Evolutionary conservation across 2,113 vertebrate genomes (phyloP).

Genomic region (Actenoides lindsayi): DNA sequence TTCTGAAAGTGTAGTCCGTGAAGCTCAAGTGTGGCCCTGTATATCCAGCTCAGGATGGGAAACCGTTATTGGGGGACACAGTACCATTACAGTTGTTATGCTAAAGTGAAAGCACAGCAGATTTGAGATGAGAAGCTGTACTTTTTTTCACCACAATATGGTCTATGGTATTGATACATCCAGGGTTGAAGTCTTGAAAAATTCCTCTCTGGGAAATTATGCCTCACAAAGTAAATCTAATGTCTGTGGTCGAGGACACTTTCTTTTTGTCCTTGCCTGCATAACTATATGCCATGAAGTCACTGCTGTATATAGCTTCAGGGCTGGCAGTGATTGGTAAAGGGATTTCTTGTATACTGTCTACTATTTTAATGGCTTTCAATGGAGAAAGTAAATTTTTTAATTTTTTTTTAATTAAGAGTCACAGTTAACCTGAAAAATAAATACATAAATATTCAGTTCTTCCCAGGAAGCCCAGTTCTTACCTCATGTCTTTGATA

Average conservation of each 20-base stretch:
- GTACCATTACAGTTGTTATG: neutral
- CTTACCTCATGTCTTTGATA: neutral
- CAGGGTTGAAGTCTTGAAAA: neutral
- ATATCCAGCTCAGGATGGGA: neutral
- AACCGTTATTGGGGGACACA: fast-evolving
- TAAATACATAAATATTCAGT: neutral
- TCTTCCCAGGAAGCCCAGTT: neutral
- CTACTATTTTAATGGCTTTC: neutral
- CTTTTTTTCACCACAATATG: neutral
- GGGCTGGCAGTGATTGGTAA: neutral
- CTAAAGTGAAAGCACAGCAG: neutral
- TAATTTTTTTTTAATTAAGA: neutral
- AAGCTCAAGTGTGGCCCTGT: neutral
- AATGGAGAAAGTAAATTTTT: neutral
- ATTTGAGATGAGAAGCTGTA: neutral
- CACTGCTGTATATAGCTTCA: neutral
- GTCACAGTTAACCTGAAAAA: neutral
- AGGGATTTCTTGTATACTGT: neutral
- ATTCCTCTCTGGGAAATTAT: neutral
- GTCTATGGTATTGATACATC: neutral
- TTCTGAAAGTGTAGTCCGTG: neutral
- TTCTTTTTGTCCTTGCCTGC: neutral
- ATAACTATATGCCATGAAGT: neutral
- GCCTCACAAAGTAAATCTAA: neutral
- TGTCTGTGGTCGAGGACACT: neutral